Evolutionary conservation across 2,797 vertebrate species (phyloP), one percentile per base, ranked within the genome.

Genomic region (Esox masquinongy): DNA sequence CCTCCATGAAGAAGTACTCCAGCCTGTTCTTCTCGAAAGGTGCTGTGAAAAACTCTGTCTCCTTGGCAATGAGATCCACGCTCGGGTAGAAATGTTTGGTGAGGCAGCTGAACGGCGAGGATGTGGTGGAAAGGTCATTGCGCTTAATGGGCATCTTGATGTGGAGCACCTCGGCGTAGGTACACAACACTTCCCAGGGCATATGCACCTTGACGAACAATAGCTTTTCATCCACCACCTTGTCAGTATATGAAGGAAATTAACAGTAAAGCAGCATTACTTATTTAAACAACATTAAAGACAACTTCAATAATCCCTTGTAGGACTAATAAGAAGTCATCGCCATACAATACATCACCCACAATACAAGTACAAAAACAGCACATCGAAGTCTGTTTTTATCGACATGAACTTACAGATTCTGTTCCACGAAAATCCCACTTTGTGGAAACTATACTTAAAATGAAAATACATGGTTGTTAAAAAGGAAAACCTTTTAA

Each of bases 41-140:
- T 2, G 97, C 97, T 0, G 97, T 99, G 91, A 98, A 99, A 89
- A 87, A 99, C 61, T 97, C 95, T 0, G 93, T 76, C 84, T 99
- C 96, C 1, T 94, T 93, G 67, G 86, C 86, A 91, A 98, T 97
- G 83, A 95, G 78, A 6, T 92, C 88, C 88, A 96, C 92, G 29
- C 92, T 88, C 74, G 97, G 96, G 72, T 89, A 93, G 86, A 98
- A 97, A 82, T 93, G 8, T 79, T 92, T 95, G 50, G 93, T 96
- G 83, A 97, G 87, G 90, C 89, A 97, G 70, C 92, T 94, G 84
- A 96, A 95, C 9, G 94, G 88, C 0, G 95, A 96, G 0, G 83
- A 74, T 0, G 8, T 91, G 1, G 82, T 89, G 64, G 93, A 91
- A 67, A 96, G 87, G 79, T 96, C 95, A 56, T 94, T 95, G 81